Base-by-base conservation (phyloP, 2,888 invertebrate species). In the Drosophila barbarae region DNA sequence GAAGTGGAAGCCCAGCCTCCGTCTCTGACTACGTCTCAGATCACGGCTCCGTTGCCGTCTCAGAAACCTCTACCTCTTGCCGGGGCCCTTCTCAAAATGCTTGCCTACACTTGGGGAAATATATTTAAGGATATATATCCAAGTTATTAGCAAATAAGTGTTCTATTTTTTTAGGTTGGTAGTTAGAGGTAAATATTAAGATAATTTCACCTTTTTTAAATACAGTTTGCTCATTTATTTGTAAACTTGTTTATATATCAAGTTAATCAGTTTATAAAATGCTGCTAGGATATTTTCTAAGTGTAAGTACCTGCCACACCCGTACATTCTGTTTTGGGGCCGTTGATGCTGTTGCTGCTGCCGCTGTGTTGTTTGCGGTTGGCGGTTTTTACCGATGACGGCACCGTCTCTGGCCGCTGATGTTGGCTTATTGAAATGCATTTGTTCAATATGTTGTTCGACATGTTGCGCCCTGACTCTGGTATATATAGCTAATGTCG, bases 341-440 rank as follows among this genome's bases (percentile, higher is more conserved):
- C 49, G 68, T 47, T 64, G 58, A 52, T 69, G 71, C 52, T 64
- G 69, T 23, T 65, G 66, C 21, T 53, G 44, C 46, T 38, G 66
- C 50, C 34, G 38, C 30, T 46, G 46, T 61, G 41, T 21, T 58
- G 50, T 51, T 60, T 52, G 70, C 39, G 70, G 70, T 61, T 74
- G 74, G 72, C 69, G 70, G 54, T 69, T 61, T 57, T 60, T 65
- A 61, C 39, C 55, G 63, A 57, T 58, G 70, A 68, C 67, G 60
- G 60, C 69, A 70, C 63, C 74, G 56, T 47, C 51, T 73, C 68
- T 73, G 71, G 72, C 71, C 69, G 58, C 69, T 69, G 82, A 71
- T 69, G 82, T 79, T 82, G 77, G 82, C 79, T 79, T 79, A 79
- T 79, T 82, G 82, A 79, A 79, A 79, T 79, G 79, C 79, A 79